These are phyloP conservation scores for Athalia rosae DNA, from an alignment of 2,888 invertebrate species.

Conservation along the genomic window DNA sequence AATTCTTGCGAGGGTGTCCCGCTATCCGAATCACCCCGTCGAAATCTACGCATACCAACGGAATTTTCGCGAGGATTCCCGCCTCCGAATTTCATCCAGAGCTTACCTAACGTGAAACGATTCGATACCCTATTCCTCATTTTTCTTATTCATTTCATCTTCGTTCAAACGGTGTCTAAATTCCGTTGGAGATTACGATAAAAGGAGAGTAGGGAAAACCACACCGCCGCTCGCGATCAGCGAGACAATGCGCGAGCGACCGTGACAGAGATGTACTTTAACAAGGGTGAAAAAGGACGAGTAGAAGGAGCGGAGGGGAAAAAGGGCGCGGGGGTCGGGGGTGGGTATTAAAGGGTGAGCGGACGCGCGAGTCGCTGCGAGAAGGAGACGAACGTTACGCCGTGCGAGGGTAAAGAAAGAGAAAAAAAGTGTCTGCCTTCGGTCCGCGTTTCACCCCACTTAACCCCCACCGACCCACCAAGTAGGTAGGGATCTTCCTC, in stretches of 20 bases:
- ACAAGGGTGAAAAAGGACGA: constrained; percentile 44
- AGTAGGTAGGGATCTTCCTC: constrained; percentile 24
- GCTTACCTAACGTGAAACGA: no score
- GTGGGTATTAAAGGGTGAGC: no score
- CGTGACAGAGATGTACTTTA: constrained; percentile 48
- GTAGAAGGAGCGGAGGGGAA: not conserved
- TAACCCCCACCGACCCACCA: constrained; percentile 54
- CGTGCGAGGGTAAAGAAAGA: constrained; percentile 40
- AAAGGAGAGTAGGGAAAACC: constrained; percentile 49
- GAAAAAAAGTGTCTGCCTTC: constrained; percentile 55
- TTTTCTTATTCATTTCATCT: not conserved
- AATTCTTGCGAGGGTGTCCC: no score
- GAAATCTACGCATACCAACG: not conserved
- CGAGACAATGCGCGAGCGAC: constrained; percentile 53
- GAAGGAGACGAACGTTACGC: constrained; percentile 51
- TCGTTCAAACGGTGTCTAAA: not conserved
- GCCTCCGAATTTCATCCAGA: not conserved
- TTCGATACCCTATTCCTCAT: not conserved
- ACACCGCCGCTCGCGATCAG: constrained; percentile 54
- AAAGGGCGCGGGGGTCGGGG: not conserved
- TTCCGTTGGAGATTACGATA: not conserved
- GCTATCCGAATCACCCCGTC: no score
- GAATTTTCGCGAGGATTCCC: not conserved
- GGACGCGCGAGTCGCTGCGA: not conserved
- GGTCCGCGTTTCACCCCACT: constrained; percentile 62